These are phyloP conservation scores for Oryctolagus cuniculus DNA, from an alignment of 2,113 vertebrate genomes.

Conservation along the genomic window DNA sequence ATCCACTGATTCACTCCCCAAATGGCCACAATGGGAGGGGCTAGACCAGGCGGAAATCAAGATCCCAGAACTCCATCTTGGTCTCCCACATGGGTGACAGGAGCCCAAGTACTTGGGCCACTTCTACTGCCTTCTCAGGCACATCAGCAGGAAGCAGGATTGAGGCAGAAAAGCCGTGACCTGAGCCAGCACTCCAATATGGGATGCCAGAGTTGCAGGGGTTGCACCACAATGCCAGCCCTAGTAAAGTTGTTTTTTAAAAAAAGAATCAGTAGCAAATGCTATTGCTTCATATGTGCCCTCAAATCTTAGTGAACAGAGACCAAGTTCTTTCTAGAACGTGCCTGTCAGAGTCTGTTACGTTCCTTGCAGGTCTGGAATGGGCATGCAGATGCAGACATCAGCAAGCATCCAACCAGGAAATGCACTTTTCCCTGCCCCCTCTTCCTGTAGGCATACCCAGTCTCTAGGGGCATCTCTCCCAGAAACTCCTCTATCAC, in stretches of 20 bases:
- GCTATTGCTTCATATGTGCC: not conserved
- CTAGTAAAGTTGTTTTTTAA: not conserved
- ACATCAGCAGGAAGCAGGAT: no score
- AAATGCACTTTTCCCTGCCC: not conserved
- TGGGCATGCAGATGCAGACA: not conserved
- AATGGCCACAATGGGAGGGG: no score
- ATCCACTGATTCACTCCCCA: no score
- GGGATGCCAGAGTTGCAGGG: no score
- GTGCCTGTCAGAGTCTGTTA: not conserved
- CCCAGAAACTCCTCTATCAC: not conserved
- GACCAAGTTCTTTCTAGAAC: not conserved
- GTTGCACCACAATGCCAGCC: no score
- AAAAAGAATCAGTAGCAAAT: conserved; percentile 11
- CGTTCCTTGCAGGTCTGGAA: not conserved
- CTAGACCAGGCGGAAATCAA: no score
- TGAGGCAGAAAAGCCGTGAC: no score
- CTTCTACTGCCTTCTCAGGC: no score
- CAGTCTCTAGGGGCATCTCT: not conserved
- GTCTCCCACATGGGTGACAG: no score
- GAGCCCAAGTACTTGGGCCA: no score
- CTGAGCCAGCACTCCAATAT: no score
- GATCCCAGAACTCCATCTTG: no score
- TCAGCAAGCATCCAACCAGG: not conserved
- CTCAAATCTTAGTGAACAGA: not conserved
- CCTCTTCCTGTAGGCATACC: not conserved